These are phyloP conservation scores for Pogonus chalceus DNA, from an alignment of 1,140 invertebrate species.

Conservation along the genomic window DNA sequence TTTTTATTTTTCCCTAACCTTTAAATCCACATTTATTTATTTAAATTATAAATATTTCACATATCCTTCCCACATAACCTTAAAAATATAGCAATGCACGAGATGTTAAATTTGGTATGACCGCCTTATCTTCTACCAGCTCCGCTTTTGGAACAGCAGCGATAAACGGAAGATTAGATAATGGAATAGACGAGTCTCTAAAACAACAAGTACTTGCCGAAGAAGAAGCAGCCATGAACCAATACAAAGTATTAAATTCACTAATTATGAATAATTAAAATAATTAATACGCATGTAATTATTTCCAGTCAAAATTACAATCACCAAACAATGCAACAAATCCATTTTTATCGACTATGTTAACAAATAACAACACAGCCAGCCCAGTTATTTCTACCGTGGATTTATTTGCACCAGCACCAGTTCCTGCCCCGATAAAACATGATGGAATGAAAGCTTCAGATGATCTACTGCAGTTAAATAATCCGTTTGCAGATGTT, in stretches of 20 bases:
- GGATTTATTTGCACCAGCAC: slow-evolving; percentile 60
- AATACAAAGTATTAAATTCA: slow-evolving; percentile 74
- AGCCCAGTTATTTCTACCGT: slow-evolving; percentile 49
- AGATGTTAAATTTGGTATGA: slow-evolving; percentile 81
- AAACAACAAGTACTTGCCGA: slow-evolving; percentile 83
- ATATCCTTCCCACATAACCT: slow-evolving; percentile 12
- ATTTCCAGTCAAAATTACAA: slow-evolving; percentile 62
- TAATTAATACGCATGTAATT: slow-evolving; percentile 1
- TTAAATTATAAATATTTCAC: slow-evolving; percentile 24
- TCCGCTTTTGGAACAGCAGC: slow-evolving; percentile 74
- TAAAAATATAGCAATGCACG: slow-evolving; percentile 64
- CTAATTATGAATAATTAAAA: background rate
- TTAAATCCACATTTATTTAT: slow-evolving; percentile 12
- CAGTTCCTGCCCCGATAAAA: slow-evolving; percentile 33
- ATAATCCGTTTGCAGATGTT: slow-evolving; percentile 86
- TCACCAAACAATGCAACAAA: slow-evolving; percentile 63
- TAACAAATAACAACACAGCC: slow-evolving; percentile 24
- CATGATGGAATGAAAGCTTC: slow-evolving; percentile 53
- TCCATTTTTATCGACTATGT: no score
- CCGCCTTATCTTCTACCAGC: slow-evolving; percentile 79
- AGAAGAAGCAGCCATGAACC: slow-evolving; percentile 89
- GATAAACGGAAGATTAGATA: slow-evolving; percentile 62
- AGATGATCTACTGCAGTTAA: slow-evolving; percentile 79
- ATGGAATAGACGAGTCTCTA: slow-evolving; percentile 75
- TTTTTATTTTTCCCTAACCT: slow-evolving; percentile 16